These are phyloP conservation scores for Cotesia chilonis DNA, from an alignment of 1,140 invertebrate species.

Conservation along the genomic window DNA sequence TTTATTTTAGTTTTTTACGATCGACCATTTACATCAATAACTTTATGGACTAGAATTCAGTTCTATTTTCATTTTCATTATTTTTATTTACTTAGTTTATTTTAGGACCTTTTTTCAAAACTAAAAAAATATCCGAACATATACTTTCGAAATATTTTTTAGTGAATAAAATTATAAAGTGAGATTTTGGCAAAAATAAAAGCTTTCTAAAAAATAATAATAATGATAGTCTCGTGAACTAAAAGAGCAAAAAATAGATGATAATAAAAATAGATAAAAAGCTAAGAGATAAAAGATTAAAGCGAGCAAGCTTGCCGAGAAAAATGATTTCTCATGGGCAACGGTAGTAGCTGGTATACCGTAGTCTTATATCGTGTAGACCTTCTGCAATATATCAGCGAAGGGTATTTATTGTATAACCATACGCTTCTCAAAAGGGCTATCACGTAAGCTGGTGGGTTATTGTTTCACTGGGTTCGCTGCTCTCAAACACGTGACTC, in stretches of 20 bases:
- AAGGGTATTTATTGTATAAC: conserved; percentile 46
- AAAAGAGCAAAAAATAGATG: neutral
- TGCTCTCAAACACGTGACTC: conserved; percentile 43
- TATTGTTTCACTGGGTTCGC: conserved; percentile 47
- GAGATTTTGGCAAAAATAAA: neutral
- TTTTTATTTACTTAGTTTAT: no score
- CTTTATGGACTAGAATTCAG: no score
- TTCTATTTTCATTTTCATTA: no score
- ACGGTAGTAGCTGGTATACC: neutral
- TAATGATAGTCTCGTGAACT: neutral
- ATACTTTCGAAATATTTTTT: neutral
- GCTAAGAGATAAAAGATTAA: conserved; percentile 14
- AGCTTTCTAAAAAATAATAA: neutral
- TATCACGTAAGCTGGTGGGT: conserved; percentile 47
- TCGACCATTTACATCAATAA: no score
- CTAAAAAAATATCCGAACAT: neutral
- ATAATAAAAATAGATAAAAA: neutral
- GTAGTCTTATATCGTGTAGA: conserved; percentile 13
- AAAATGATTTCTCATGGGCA: conserved; percentile 49
- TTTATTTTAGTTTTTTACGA: no score
- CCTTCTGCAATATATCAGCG: conserved; percentile 14
- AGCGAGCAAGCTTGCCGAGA: conserved; percentile 12
- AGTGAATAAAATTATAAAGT: neutral
- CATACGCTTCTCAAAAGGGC: conserved; percentile 36
- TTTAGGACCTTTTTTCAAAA: no score